phyloP scores from a whole-genome alignment of 2,797 vertebrate genomes.

The Microctenopoma lineatum region DNA sequence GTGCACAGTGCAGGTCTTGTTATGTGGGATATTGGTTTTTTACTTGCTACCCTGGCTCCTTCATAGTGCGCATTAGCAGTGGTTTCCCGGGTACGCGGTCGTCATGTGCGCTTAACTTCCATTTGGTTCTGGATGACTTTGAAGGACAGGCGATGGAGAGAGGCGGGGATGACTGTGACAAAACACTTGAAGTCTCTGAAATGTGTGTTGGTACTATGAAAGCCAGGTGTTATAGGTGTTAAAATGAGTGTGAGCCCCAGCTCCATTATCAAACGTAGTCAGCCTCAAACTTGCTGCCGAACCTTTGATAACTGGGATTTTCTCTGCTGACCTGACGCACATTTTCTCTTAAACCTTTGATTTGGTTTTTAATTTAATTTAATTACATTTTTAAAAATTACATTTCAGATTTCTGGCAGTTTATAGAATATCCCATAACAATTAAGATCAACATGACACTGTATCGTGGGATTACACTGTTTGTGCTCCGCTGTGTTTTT shows the following conservation, averaged over 20 bases:
- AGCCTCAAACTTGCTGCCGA: conserved; percentile 26
- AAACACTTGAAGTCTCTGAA: conserved; percentile 41
- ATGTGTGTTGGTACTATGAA: conserved; percentile 12
- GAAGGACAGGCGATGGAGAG: conserved; percentile 55
- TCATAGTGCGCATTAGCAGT: conserved; percentile 66
- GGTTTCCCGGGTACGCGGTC: conserved; percentile 56
- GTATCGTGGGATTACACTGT: not conserved
- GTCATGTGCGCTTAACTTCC: conserved; percentile 61
- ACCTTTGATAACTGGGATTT: conserved; percentile 1
- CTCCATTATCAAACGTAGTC: conserved; percentile 22
- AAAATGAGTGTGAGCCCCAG: not conserved
- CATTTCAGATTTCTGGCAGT: not conserved
- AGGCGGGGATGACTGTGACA: conserved; percentile 28
- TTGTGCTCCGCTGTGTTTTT: not conserved
- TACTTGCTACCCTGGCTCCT: conserved; percentile 46
- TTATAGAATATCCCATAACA: not conserved
- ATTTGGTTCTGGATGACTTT: conserved; percentile 76
- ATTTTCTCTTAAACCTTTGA: not conserved
- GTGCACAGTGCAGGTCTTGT: conserved; percentile 64
- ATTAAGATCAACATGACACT: not conserved
- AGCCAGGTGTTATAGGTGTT: conserved; percentile 8
- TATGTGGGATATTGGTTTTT: conserved; percentile 70
- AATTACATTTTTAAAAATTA: not conserved
- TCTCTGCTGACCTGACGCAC: not conserved
- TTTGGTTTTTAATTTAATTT: not conserved